Conservation (phyloP, 2,797 vertebrate species). For the Cossypha niveicapilla region DNA sequence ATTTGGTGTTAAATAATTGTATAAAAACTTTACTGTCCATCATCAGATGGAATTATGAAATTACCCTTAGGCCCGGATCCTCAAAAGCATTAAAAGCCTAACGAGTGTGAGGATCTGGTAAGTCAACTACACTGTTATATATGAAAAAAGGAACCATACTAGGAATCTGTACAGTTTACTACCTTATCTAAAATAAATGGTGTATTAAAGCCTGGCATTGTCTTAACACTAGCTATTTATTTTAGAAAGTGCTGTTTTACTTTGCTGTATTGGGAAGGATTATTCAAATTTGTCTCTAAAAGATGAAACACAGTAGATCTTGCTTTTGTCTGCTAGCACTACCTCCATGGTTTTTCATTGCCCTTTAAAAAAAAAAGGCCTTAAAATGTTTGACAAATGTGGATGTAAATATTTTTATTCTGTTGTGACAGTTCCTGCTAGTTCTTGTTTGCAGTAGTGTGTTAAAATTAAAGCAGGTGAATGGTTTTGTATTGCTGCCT, state of each 20-base stretch:
- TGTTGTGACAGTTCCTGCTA: background rate
- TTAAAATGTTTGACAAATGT: background rate
- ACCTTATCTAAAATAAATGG: conserved; percentile 10
- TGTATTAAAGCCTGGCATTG: conserved; percentile 5
- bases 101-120: background rate
- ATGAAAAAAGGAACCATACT: background rate
- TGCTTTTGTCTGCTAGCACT: background rate
- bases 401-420: background rate
- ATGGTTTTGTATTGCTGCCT: background rate
- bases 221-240: background rate
- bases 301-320: background rate
- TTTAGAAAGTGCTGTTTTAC: background rate
- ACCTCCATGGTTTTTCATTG: background rate
- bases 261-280: background rate
- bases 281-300: background rate
- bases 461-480: background rate
- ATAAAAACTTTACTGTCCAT: background rate
- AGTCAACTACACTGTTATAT: background rate
- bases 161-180: background rate
- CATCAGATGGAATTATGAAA: background rate
- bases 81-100: background rate
- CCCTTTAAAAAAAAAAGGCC: background rate
- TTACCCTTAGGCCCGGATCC: background rate
- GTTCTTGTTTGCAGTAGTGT: background rate
- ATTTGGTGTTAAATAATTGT: background rate